Evolutionary conservation across 2,113 vertebrate species (phyloP).

Genomic region (Entosphenus tridentatus): DNA sequence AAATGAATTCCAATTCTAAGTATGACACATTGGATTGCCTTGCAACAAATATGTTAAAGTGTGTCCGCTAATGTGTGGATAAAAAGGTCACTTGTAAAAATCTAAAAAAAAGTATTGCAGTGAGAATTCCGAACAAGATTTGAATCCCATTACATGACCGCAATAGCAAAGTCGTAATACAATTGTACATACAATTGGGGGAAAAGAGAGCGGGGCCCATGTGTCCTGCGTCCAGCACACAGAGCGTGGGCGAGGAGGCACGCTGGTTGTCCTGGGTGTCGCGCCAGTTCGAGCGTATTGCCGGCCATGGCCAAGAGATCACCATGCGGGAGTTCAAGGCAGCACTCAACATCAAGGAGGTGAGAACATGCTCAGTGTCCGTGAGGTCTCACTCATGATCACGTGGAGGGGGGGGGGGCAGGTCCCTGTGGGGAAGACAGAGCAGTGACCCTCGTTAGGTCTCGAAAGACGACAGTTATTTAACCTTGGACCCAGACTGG

Average conservation of each 20-base stretch:
- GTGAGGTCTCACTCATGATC: too few relatives aligned
- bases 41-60: neutral
- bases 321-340: constrained; percentile 40
- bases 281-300: constrained; percentile 39
- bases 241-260: constrained; percentile 31
- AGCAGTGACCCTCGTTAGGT: too few relatives aligned
- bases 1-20: too few relatives aligned
- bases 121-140: neutral
- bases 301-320: constrained; percentile 40
- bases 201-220: neutral
- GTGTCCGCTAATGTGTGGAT: neutral
- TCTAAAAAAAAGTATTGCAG: neutral
- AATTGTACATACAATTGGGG: neutral
- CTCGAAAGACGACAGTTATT: too few relatives aligned
- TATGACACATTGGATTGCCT: too few relatives aligned
- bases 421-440: too few relatives aligned
- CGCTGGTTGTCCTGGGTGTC: constrained; percentile 52
- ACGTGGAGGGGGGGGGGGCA: too few relatives aligned
- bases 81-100: too few relatives aligned
- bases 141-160: neutral
- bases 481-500: too few relatives aligned
- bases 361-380: constrained; percentile 14
- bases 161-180: too few relatives aligned
- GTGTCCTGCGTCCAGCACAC: constrained; percentile 10
- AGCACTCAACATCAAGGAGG: constrained; percentile 59